phyloP scores from a whole-genome alignment of 2,113 vertebrate species.

The Acinonyx jubatus region DNA sequence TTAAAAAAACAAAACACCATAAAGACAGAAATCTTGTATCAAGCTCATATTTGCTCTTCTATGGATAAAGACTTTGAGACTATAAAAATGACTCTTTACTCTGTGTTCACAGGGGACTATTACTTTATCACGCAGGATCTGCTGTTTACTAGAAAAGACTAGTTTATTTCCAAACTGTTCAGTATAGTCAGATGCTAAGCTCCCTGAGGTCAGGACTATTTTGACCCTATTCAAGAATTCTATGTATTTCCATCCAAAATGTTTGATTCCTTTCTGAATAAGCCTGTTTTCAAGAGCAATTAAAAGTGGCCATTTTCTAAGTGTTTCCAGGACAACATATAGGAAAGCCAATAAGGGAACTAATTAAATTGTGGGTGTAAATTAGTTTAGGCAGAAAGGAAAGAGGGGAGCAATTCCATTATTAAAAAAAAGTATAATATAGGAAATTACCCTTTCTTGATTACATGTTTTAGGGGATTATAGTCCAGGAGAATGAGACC shows the following conservation, averaged over 20 bases:
- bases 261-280: neutral
- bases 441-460: neutral
- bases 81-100: neutral
- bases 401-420: neutral
- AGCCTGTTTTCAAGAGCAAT: slow-evolving; percentile 13
- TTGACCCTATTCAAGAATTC: neutral
- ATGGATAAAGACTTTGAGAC: neutral
- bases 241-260: neutral
- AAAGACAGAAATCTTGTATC: neutral
- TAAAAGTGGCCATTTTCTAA: neutral
- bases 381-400: slow-evolving; percentile 60
- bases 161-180: neutral
- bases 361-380: slow-evolving; percentile 62
- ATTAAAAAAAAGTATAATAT: neutral
- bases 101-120: neutral
- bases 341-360: slow-evolving; percentile 18
- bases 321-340: neutral
- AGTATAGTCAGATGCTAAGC: neutral
- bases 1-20: neutral
- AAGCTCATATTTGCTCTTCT: neutral
- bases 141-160: neutral
- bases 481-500: neutral
- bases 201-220: neutral
- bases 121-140: neutral
- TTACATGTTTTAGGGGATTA: neutral